These are phyloP conservation scores for Cerastis rubricosa DNA, from an alignment of 2,888 invertebrate species.

Conservation along the genomic window DNA sequence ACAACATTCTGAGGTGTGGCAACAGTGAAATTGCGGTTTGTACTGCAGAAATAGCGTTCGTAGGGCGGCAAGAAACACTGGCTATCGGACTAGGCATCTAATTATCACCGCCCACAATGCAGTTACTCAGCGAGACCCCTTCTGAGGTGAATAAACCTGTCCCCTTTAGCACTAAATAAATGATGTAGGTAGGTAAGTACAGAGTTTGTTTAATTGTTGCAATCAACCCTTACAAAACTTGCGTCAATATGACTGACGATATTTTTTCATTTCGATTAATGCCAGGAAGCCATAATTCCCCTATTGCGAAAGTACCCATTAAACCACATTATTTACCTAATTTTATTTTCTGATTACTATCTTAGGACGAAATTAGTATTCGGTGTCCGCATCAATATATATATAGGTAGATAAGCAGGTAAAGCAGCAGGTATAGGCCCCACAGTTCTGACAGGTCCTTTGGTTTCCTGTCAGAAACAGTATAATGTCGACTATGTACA, in stretches of 20 bases:
- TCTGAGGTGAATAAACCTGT: conserved; percentile 77
- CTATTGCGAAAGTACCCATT: background rate
- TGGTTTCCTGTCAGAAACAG: background rate
- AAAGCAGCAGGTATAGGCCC: background rate
- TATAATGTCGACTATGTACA: background rate
- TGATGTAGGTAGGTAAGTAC: conserved; percentile 30
- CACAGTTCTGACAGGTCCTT: background rate
- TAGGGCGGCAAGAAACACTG: conserved; percentile 75
- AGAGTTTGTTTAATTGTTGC: conserved; percentile 44
- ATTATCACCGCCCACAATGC: conserved; percentile 80
- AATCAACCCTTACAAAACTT: conserved; percentile 34
- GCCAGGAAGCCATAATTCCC: background rate
- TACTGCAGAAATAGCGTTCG: conserved; percentile 76
- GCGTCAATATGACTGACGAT: background rate
- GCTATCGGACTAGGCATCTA: conserved; percentile 86
- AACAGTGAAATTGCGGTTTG: conserved; percentile 78
- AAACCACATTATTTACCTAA: background rate
- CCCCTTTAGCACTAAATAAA: conserved; percentile 75
- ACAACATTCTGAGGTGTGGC: conserved; percentile 73
- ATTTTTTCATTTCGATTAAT: conserved; percentile 25
- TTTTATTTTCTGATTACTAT: background rate
- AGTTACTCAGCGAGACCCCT: conserved; percentile 72
- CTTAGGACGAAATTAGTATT: background rate
- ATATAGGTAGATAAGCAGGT: background rate
- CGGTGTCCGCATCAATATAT: background rate